Evolutionary conservation across 2,888 invertebrate species (phyloP).

Genomic region (Agrochola circellaris): DNA sequence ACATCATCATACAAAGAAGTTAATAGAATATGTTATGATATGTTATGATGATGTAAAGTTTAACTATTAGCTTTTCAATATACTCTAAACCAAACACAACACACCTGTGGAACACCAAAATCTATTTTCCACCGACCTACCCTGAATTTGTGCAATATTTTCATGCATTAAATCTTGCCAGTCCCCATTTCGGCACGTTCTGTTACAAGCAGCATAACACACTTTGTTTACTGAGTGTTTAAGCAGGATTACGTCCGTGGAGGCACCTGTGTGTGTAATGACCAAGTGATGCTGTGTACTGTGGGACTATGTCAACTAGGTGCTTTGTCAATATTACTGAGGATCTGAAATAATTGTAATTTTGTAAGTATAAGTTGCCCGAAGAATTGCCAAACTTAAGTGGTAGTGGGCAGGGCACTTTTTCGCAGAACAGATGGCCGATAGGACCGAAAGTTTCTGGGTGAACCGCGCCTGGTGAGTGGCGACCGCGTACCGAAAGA

Average conservation of each 20-base stretch:
- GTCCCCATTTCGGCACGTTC: constrained; percentile 48
- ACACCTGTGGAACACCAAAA: constrained; percentile 18
- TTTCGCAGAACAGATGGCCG: not conserved
- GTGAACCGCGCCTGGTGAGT: too few species aligned
- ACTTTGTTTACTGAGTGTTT: constrained; percentile 41
- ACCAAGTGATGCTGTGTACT: constrained; percentile 20
- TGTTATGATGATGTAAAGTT: too few species aligned
- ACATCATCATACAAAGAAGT: too few species aligned
- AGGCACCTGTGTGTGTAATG: constrained; percentile 28
- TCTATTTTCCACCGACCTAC: not conserved
- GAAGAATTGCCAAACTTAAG: not conserved
- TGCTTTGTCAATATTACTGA: constrained; percentile 13
- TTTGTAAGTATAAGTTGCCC: not conserved
- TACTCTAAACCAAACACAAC: not conserved
- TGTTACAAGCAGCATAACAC: not conserved
- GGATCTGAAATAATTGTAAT: not conserved
- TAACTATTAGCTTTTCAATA: not conserved
- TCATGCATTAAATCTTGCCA: constrained; percentile 45
- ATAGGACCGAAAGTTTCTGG: not conserved
- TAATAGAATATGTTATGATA: too few species aligned
- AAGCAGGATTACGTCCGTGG: constrained; percentile 35
- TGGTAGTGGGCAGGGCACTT: not conserved
- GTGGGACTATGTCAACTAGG: constrained; percentile 1
- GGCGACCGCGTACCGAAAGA: not conserved
- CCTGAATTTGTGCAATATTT: constrained; percentile 39